Conservation (phyloP, 2,888 invertebrate species). For the Theodoxus fluviatilis region DNA sequence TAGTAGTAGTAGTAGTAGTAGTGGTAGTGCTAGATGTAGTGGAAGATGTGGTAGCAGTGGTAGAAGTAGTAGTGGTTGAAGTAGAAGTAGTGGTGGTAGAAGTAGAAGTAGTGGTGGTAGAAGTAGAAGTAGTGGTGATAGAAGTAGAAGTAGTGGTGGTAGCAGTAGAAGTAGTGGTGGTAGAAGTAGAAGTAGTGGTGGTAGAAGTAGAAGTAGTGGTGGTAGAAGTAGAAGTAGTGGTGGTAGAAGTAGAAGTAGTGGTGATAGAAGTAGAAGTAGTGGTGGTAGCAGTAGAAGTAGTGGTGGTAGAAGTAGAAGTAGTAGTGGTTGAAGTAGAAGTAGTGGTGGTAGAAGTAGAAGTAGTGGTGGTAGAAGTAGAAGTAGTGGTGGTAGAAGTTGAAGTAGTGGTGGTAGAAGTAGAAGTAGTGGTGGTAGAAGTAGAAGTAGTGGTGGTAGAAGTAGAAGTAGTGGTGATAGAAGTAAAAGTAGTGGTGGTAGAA, state of each 20-base stretch:
- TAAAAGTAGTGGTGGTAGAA: too few species aligned
- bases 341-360: conserved; percentile 11
- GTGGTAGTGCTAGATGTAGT: background rate
- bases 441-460: too few species aligned
- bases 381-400: conserved; percentile 15
- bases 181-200: conserved; percentile 25
- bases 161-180: conserved; percentile 26
- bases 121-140: conserved; percentile 27
- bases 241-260: conserved; percentile 23
- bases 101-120: conserved; percentile 27
- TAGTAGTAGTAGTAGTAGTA: background rate
- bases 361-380: background rate
- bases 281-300: conserved; percentile 28
- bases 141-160: conserved; percentile 26
- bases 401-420: conserved; percentile 3
- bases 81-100: conserved; percentile 25
- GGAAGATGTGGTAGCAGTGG: background rate
- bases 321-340: conserved; percentile 27
- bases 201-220: conserved; percentile 28
- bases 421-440: background rate
- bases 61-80: background rate
- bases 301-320: conserved; percentile 28
- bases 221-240: conserved; percentile 27
- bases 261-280: conserved; percentile 26
- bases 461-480: too few species aligned